phyloP scores from a whole-genome alignment of 2,888 invertebrate genomes.

The Anticlea derivata region DNA sequence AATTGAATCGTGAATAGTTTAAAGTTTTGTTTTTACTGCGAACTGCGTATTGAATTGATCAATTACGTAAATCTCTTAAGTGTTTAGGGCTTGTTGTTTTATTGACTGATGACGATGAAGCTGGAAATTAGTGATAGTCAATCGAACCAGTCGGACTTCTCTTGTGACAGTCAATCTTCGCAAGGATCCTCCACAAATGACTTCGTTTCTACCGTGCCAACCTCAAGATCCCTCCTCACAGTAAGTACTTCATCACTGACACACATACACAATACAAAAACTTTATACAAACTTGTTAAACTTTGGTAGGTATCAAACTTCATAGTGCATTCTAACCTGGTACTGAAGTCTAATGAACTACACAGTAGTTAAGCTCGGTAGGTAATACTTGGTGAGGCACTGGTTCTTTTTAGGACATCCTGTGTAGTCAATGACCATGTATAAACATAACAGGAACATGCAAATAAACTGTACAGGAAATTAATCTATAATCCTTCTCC shows the following conservation, averaged over 20 bases:
- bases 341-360: neutral
- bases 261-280: neutral
- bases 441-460: no score
- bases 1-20: constrained; percentile 40
- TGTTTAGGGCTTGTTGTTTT: constrained; percentile 43
- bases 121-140: constrained; percentile 84
- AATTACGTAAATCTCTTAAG: constrained; percentile 55
- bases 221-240: constrained; percentile 66
- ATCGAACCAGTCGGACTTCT: constrained; percentile 85
- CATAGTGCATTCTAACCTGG: constrained; percentile 1
- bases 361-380: no score
- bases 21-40: constrained; percentile 21
- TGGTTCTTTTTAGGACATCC: no score
- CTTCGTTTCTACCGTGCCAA: constrained; percentile 62
- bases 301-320: constrained; percentile 2
- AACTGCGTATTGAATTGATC: constrained; percentile 40
- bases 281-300: neutral
- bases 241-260: constrained; percentile 54
- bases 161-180: constrained; percentile 85
- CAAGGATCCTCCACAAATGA: constrained; percentile 83
- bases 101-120: constrained; percentile 82
- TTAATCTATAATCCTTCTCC: no score
- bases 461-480: no score
- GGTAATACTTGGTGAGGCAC: no score
- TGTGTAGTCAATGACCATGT: no score